phyloP scores from a whole-genome alignment of 2,797 vertebrate genomes.

The Prunella strophiata region DNA sequence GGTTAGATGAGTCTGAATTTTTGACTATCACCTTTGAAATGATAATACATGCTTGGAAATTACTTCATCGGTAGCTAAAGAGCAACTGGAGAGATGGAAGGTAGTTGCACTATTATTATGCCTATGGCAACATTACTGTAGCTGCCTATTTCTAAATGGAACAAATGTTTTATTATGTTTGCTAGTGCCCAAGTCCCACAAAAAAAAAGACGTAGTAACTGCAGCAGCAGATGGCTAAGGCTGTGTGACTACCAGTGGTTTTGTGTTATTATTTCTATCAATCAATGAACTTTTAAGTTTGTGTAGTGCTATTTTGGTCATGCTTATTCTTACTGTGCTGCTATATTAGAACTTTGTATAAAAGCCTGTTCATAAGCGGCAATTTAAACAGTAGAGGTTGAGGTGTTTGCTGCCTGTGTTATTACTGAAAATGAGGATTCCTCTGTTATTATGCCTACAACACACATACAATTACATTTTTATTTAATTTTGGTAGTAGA shows the following conservation, averaged over 20 bases:
- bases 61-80: not conserved
- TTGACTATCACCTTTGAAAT: not conserved
- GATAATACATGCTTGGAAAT: not conserved
- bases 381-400: not conserved
- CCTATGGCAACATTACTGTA: not conserved
- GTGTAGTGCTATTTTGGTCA: not conserved
- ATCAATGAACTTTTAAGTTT: not conserved
- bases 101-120: not conserved
- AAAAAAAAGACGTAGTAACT: not conserved
- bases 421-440: not conserved
- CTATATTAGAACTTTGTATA: not conserved
- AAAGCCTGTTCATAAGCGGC: not conserved
- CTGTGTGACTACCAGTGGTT: not conserved
- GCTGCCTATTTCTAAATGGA: not conserved
- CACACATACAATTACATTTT: not conserved
- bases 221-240: not conserved
- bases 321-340: not conserved
- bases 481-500: not conserved
- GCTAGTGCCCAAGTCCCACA: not conserved
- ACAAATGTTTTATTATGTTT: not conserved
- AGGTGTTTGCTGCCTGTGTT: not conserved
- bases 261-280: slow-evolving; percentile 6
- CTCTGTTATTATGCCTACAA: not conserved
- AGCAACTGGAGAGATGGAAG: not conserved
- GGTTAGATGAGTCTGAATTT: not conserved